Conservation (phyloP, 2,113 vertebrate species). For the Oryctolagus cuniculus region mOryCun1.1 NC_091438.1:141341501-141342000, state of each 20-base stretch:
- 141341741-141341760: neutral
- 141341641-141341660: constrained; percentile 56
- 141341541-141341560: constrained; percentile 33
- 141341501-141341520: constrained; percentile 1
- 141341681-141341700: neutral
- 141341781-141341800: constrained; percentile 48
- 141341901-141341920: neutral
- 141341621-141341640: constrained; percentile 18
- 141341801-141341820: constrained; percentile 57
- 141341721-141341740: neutral
- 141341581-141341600: neutral
- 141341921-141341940: neutral
- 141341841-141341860: neutral
- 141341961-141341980: constrained; percentile 2
- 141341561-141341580: constrained; percentile 47
- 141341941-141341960: constrained; percentile 22
- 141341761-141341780: neutral
- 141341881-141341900: neutral
- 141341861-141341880: neutral
- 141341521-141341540: neutral
- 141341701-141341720: constrained; percentile 20
- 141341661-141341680: neutral
- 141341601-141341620: neutral
- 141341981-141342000: constrained; percentile 4
- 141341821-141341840: neutral